Evolutionary conservation across 2,888 invertebrate genomes (phyloP).

Genomic region (Drosophila lutescens): DNA sequence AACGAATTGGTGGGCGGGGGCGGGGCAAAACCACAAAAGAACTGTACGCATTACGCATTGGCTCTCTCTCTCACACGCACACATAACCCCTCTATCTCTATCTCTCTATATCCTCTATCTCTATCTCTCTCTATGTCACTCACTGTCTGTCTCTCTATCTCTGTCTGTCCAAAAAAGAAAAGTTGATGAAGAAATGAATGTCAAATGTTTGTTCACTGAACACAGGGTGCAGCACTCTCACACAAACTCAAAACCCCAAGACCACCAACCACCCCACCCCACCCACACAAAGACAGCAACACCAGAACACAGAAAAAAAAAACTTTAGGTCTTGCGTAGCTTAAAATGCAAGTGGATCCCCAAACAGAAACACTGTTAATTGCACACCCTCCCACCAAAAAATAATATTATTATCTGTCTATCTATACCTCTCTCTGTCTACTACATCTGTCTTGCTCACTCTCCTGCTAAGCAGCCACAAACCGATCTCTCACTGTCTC

Average conservation of each 20-base stretch:
- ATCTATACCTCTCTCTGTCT: constrained; percentile 34
- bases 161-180: constrained; percentile 28
- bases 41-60: constrained; percentile 55
- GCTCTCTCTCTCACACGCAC: constrained; percentile 49
- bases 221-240: constrained; percentile 66
- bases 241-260: constrained; percentile 21
- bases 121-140: constrained; percentile 28
- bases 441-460: constrained; percentile 39
- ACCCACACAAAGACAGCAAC: constrained; percentile 3
- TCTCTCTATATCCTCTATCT: constrained; percentile 28
- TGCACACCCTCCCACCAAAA: constrained; percentile 54
- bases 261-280: constrained; percentile 1
- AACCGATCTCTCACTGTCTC: constrained; percentile 36
- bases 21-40: constrained; percentile 42
- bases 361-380: constrained; percentile 20
- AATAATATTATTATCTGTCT: constrained; percentile 28
- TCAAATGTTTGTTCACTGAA: constrained; percentile 75
- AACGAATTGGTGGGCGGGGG: constrained; percentile 67
- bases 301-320: constrained; percentile 9
- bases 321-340: constrained; percentile 59
- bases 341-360: constrained; percentile 42
- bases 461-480: constrained; percentile 33
- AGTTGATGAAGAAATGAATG: constrained; percentile 50
- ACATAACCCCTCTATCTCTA: constrained; percentile 30
- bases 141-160: constrained; percentile 38